Percentiles rank a stretch among this genome's conserved stretches.
Conservation (phyloP, 2,113 vertebrate species). For the Opisthocomus hoazin region DNA sequence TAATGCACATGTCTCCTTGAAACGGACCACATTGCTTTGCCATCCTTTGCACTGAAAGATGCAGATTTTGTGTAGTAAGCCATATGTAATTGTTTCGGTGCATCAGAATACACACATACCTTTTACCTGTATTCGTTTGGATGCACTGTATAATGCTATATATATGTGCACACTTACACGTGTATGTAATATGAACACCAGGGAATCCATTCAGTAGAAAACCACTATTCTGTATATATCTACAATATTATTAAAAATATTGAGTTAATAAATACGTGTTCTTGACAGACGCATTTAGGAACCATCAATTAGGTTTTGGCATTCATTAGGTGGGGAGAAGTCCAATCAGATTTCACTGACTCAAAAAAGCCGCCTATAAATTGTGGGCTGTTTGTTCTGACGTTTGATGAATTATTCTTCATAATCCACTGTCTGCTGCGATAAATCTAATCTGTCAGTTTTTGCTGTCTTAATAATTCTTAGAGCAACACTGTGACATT, state of each 20-base stretch:
- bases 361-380: slow-evolving; percentile 71
- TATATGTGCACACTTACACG: neutral
- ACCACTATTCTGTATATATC: neutral
- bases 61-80: neutral
- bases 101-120: neutral
- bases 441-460: slow-evolving; percentile 79
- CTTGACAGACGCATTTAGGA: slow-evolving; percentile 65
- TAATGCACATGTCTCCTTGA: neutral
- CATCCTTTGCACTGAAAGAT: neutral
- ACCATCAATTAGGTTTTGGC: slow-evolving; percentile 71
- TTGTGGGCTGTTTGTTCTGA: slow-evolving; percentile 71
- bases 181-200: neutral
- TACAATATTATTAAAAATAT: slow-evolving; percentile 68
- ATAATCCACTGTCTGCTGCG: slow-evolving; percentile 72
- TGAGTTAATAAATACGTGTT: slow-evolving; percentile 69
- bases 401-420: slow-evolving; percentile 82
- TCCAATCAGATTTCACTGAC: slow-evolving; percentile 71
- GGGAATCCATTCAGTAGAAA: neutral
- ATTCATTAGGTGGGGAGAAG: slow-evolving; percentile 68
- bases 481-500: slow-evolving; percentile 34
- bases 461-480: slow-evolving; percentile 76
- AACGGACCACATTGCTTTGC: neutral
- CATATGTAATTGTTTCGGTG: neutral
- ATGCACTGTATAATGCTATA: neutral
- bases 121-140: neutral